Conservation (phyloP, 2,113 vertebrate genomes). For the Myotis davidii region DNA sequence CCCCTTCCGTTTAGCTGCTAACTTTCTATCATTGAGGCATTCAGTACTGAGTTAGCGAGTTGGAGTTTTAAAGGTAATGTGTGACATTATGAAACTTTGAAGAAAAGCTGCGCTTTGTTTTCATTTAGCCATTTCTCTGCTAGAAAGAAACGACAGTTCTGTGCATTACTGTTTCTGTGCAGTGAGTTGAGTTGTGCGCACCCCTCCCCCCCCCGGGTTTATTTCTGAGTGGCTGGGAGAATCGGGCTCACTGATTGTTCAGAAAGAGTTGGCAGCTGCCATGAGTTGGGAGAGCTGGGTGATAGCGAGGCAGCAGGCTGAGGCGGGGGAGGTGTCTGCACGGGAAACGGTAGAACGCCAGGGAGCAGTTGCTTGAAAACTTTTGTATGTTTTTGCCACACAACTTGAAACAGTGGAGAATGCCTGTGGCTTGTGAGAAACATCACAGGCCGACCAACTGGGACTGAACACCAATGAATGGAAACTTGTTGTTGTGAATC, state of each 20-base stretch:
- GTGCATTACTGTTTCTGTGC: not conserved
- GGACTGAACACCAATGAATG: not conserved
- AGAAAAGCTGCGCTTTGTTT: not conserved
- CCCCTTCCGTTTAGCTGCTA: not conserved
- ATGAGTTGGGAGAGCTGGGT: not conserved
- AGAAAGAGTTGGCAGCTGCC: not conserved
- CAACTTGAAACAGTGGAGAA: not conserved
- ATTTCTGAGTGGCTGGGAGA: not conserved
- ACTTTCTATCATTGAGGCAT: not conserved
- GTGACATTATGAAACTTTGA: not conserved
- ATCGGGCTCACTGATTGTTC: not conserved
- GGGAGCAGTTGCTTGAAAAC: not conserved
- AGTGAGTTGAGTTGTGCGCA: not conserved
- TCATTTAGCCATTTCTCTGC: not conserved
- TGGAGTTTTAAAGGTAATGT: not conserved
- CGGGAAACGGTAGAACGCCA: not conserved
- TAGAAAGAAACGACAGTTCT: not conserved
- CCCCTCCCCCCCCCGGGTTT: not conserved
- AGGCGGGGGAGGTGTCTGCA: not conserved
- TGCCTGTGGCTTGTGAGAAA: not conserved
- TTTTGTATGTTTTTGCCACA: too few species aligned
- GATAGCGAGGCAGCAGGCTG: not conserved
- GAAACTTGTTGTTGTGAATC: too few species aligned
- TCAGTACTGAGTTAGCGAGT: too few species aligned
- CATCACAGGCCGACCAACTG: accelerated